Conservation (phyloP, 2,888 invertebrate genomes). For the Aspidiotus rigidus region DNA sequence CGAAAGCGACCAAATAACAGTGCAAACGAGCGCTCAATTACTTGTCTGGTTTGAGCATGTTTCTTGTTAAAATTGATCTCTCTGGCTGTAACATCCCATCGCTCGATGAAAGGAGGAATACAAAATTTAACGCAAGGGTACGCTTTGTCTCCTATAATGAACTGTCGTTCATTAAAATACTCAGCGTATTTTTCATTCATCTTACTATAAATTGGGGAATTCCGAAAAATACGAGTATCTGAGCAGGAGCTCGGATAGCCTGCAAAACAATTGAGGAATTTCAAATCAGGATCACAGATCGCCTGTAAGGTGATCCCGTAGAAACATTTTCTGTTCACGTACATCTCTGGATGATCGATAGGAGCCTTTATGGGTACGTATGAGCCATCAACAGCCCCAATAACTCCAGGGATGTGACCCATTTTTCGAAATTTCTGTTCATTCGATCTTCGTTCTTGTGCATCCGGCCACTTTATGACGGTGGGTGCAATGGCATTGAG, state of each 20-base stretch:
- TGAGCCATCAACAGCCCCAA: background rate
- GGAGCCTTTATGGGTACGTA: background rate
- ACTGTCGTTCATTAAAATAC: slow-evolving; percentile 6
- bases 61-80: slow-evolving; percentile 23
- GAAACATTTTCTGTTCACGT: slow-evolving; percentile 38
- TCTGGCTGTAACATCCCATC: slow-evolving; percentile 10
- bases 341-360: slow-evolving; percentile 35
- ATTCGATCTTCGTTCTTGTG: background rate
- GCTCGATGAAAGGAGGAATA: slow-evolving; percentile 29
- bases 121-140: slow-evolving; percentile 25
- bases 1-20: slow-evolving; percentile 16
- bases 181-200: background rate
- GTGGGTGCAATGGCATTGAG: background rate
- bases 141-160: slow-evolving; percentile 23
- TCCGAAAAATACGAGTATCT: slow-evolving; percentile 3
- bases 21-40: slow-evolving; percentile 28
- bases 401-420: background rate
- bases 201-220: slow-evolving; percentile 6
- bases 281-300: slow-evolving; percentile 36
- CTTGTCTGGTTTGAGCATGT: slow-evolving; percentile 23
- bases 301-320: slow-evolving; percentile 38
- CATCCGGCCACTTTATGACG: background rate
- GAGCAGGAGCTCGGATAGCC: slow-evolving; percentile 38
- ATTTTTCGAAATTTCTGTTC: background rate
- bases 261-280: slow-evolving; percentile 37